phyloP scores from a whole-genome alignment of 1,140 invertebrate genomes.

The Calliphora vicina region DNA sequence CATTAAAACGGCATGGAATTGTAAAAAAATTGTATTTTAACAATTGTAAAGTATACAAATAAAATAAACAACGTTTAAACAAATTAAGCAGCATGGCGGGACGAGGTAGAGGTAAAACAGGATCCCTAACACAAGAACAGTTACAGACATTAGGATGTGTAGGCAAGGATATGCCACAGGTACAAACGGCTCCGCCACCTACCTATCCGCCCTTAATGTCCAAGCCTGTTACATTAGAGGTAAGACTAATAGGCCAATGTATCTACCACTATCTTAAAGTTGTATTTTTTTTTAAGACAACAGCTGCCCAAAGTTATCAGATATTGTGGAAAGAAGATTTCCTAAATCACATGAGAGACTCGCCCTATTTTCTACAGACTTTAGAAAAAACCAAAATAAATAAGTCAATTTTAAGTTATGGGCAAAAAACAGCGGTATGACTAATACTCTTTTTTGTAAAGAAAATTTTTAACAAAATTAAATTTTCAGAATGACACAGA shows the following conservation, averaged over 20 bases:
- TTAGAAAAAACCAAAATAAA: slow-evolving; percentile 65
- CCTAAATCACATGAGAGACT: slow-evolving; percentile 65
- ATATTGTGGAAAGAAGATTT: slow-evolving; percentile 60
- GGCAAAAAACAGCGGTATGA: slow-evolving; percentile 12
- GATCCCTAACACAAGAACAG: slow-evolving; percentile 72
- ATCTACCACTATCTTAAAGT: background rate
- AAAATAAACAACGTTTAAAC: background rate
- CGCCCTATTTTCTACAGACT: slow-evolving; percentile 68
- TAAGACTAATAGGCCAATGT: slow-evolving; percentile 44
- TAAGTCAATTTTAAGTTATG: slow-evolving; percentile 26
- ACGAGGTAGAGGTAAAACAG: slow-evolving; percentile 66
- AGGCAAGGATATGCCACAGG: slow-evolving; percentile 69
- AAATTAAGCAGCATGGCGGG: slow-evolving; percentile 52
- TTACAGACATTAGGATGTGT: slow-evolving; percentile 67
- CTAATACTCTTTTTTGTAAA: background rate
- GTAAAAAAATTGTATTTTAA: background rate
- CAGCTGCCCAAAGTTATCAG: slow-evolving; percentile 54
- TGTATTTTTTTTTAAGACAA: slow-evolving; percentile 44
- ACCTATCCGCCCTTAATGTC: slow-evolving; percentile 71
- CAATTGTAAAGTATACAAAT: background rate
- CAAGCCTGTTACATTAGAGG: slow-evolving; percentile 68
- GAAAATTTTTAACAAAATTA: background rate
- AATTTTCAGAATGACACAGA: slow-evolving; percentile 69
- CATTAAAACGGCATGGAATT: background rate
- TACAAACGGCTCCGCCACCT: slow-evolving; percentile 71